Conservation (phyloP, 2,113 vertebrate species). For the Aramus guarauna region DNA sequence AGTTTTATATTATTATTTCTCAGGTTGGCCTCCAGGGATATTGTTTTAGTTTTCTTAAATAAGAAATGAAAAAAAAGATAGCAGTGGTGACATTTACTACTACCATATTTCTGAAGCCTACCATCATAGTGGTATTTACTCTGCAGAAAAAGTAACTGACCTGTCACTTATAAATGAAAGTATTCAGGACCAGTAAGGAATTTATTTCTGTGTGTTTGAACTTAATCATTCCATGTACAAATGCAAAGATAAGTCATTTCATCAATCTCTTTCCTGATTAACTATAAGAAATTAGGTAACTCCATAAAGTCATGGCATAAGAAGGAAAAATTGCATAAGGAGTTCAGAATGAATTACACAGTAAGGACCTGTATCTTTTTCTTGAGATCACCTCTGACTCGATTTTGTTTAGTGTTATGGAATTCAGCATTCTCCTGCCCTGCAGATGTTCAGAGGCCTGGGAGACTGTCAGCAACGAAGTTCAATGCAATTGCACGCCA, state of each 20-base stretch:
- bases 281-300: not conserved
- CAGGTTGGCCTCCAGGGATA: not conserved
- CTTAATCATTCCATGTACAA: not conserved
- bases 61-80: not conserved
- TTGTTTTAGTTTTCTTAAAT: not conserved
- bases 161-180: not conserved
- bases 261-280: not conserved
- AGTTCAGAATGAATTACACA: not conserved
- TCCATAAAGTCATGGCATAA: not conserved
- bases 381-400: not conserved
- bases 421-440: not conserved
- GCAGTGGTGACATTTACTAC: not conserved
- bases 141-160: not conserved
- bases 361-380: not conserved
- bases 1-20: slow-evolving; percentile 13
- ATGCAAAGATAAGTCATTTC: not conserved
- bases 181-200: not conserved
- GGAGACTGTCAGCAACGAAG: not conserved
- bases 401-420: not conserved
- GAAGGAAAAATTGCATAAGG: not conserved
- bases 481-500: not conserved
- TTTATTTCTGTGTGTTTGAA: not conserved
- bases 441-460: not conserved
- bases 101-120: not conserved
- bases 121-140: not conserved